Conservation (phyloP, 35 echinoderm and acorn worm genomes). For the Acanthaster planci region DNA sequence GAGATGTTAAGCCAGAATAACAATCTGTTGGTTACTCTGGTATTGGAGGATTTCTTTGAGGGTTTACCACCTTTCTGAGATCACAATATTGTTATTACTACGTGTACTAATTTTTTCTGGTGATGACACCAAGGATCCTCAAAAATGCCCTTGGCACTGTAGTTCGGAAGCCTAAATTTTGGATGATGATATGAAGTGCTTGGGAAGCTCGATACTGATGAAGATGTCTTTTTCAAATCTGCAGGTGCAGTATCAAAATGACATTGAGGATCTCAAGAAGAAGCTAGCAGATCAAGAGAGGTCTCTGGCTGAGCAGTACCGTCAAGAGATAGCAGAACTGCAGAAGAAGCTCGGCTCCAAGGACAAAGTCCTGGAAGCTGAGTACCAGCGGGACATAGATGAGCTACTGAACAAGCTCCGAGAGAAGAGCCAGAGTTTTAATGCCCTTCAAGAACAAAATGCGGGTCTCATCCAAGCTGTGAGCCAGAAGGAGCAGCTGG, state of each 20-base stretch:
- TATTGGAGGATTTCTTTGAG: too few relatives aligned
- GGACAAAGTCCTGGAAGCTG: constrained; percentile 10
- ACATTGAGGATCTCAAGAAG: constrained; percentile 3
- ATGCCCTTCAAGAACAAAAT: constrained; percentile 14
- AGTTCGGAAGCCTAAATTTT: background rate
- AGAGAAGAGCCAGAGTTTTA: constrained; percentile 8
- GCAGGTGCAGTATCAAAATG: background rate
- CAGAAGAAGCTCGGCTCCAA: background rate
- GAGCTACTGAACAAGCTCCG: constrained; percentile 34
- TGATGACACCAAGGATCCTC: too few relatives aligned
- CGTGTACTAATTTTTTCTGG: too few relatives aligned
- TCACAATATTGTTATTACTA: too few relatives aligned
- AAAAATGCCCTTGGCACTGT: background rate
- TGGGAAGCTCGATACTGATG: too few relatives aligned
- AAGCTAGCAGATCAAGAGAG: background rate
- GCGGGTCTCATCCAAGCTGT: background rate
- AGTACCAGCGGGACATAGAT: constrained; percentile 23
- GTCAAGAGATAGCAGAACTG: constrained; percentile 7
- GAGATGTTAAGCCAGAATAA: too few relatives aligned
- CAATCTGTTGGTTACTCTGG: too few relatives aligned
- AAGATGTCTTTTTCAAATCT: background rate
- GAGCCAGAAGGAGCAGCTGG: background rate
- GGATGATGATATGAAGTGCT: too few relatives aligned
- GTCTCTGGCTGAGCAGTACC: background rate
- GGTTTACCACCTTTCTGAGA: too few relatives aligned